A percentile compares a stretch with the other conserved stretches of the same genome.
These are phyloP conservation scores for Protodeltote pygarga DNA, from an alignment of 2,888 invertebrate genomes.

Conservation along the genomic window DNA sequence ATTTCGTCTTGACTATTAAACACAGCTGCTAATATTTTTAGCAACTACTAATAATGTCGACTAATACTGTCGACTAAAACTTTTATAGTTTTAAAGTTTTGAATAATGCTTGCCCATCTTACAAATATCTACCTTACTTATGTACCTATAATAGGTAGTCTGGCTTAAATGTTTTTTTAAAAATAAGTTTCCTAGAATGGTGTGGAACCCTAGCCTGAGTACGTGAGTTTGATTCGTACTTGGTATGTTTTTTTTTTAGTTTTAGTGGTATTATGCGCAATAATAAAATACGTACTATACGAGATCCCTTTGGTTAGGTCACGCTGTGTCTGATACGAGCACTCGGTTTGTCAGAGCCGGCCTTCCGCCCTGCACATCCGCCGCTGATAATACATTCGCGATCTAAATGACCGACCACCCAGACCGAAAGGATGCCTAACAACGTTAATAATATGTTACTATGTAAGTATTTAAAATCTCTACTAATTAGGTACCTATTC, in stretches of 20 bases:
- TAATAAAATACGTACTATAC: conserved; percentile 18
- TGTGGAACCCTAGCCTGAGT: too few relatives aligned
- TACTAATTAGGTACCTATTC: neutral
- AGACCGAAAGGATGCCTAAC: conserved; percentile 24
- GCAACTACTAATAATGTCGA: too few relatives aligned
- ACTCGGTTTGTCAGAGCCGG: conserved; percentile 50
- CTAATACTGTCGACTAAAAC: too few relatives aligned
- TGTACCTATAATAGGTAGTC: too few relatives aligned
- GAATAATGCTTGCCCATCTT: too few relatives aligned
- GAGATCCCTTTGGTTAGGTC: conserved; percentile 36
- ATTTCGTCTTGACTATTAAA: too few relatives aligned
- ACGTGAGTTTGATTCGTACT: too few relatives aligned
- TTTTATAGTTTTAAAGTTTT: too few relatives aligned
- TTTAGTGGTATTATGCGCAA: neutral
- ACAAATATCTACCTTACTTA: too few relatives aligned
- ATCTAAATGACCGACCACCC: conserved; percentile 53
- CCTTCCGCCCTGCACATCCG: conserved; percentile 81
- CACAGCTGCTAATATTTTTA: too few relatives aligned
- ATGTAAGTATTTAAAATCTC: conserved; percentile 6
- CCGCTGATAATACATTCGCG: conserved; percentile 71
- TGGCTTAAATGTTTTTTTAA: too few relatives aligned
- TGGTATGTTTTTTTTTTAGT: neutral
- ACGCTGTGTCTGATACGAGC: conserved; percentile 42
- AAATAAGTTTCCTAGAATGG: too few relatives aligned
- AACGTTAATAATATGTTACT: conserved; percentile 9